Percentiles rank a stretch among this genome's conserved stretches.
phyloP scores from a whole-genome alignment of 2,888 invertebrate genomes.

The Lottia gigantea region DNA sequence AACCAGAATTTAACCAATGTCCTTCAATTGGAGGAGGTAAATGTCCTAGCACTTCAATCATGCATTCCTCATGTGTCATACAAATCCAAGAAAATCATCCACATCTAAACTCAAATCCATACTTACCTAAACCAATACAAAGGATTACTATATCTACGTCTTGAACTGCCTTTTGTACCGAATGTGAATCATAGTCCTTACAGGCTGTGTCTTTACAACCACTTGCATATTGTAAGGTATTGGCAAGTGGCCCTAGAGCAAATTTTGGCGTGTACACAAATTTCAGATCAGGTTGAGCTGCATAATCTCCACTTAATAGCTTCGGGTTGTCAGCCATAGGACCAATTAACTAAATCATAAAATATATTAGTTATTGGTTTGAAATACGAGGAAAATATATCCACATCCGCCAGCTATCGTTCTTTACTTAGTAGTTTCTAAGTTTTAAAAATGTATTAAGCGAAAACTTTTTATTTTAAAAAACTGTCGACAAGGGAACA shows the following conservation, averaged over 20 bases:
- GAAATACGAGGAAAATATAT: no score
- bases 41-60: no score
- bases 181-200: slow-evolving; percentile 36
- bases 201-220: slow-evolving; percentile 53
- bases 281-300: slow-evolving; percentile 41
- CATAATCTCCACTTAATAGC: slow-evolving; percentile 59
- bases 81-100: not conserved
- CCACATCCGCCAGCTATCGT: no score
- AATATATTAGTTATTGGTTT: no score
- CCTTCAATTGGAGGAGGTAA: no score
- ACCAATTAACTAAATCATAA: slow-evolving; percentile 53
- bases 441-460: no score
- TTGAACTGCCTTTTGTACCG: slow-evolving; percentile 38
- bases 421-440: no score
- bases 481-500: no score
- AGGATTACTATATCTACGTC: slow-evolving; percentile 49
- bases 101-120: no score
- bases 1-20: no score
- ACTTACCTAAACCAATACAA: slow-evolving; percentile 56
- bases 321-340: slow-evolving; percentile 59
- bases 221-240: slow-evolving; percentile 38
- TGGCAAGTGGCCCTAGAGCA: slow-evolving; percentile 42
- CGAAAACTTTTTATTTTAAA: no score
- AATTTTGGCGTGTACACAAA: slow-evolving; percentile 50
- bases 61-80: no score